Evolutionary conservation across 2,888 invertebrate species (phyloP).

Genomic region (Coecobrya sp.): DNA sequence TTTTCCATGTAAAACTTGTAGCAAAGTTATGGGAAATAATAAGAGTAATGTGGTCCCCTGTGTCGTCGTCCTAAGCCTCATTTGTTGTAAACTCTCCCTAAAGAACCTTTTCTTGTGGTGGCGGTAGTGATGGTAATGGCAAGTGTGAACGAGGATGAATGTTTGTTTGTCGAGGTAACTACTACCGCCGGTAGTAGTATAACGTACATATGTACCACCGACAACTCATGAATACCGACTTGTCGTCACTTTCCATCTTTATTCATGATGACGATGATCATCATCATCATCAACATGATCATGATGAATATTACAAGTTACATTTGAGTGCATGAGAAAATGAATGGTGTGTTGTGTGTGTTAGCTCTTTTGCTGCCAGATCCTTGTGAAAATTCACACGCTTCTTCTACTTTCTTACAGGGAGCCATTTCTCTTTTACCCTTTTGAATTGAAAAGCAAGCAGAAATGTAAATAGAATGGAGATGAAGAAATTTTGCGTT

Average conservation of each 20-base stretch:
- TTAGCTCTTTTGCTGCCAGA: neutral
- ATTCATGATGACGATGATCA: slow-evolving; percentile 20
- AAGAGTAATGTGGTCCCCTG: slow-evolving; percentile 54
- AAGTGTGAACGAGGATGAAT: slow-evolving; percentile 29
- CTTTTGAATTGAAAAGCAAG: neutral
- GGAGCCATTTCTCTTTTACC: neutral
- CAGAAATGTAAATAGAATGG: neutral
- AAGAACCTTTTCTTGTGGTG: slow-evolving; percentile 31
- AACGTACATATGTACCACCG: neutral
- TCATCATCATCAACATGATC: neutral
- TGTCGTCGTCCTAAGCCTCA: slow-evolving; percentile 37
- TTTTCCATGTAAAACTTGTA: slow-evolving; percentile 52
- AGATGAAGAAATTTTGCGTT: neutral
- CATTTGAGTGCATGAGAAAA: neutral
- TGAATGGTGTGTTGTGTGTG: neutral
- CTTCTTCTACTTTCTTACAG: neutral
- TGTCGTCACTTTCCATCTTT: slow-evolving; percentile 43
- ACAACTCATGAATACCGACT: neutral
- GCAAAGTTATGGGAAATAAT: slow-evolving; percentile 46
- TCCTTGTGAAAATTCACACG: slow-evolving; percentile 9
- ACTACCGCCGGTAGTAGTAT: neutral
- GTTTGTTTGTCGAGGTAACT: slow-evolving; percentile 3
- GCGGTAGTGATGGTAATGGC: slow-evolving; percentile 13
- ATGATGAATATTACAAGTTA: slow-evolving; percentile 25
- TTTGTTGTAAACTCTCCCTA: slow-evolving; percentile 52